Base-by-base conservation (phyloP, 1,140 invertebrate species). In the Heliconius hewitsoni region DNA sequence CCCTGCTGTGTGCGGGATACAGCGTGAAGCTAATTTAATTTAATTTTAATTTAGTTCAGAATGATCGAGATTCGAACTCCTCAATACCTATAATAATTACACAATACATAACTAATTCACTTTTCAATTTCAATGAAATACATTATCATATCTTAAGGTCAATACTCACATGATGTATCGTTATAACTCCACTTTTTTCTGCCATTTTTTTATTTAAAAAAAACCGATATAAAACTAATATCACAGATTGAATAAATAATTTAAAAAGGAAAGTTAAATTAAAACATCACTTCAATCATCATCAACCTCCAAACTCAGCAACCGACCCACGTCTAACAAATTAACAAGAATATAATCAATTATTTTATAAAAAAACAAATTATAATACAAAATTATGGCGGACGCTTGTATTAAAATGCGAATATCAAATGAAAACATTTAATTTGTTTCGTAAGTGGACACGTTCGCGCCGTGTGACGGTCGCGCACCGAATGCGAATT, bases 161-260 rank as follows among this genome's bases (percentile, higher is more conserved):
- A 77, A 74, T 34, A 90, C 87, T 90, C 79, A 91, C 91, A 42
- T 90, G 89, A 77, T 91, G 88, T 72, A 93, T 93, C 2, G 89
- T 91, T 18, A 93, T 91, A 72, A 93, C 86, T 73, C 89, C 90
- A 55, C 76, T 85, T 66, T 91, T 80, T 73, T 90, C 83, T 50
- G 84, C 72, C 88, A 91, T 91, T 77, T 85, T 81, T 78, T 80
- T 66, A 52, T 74, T 37, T 73, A 71, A 66, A 75, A 82, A 74
- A 72, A 76, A 81, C 80, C 80, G 23, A 83, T 76, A 75, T 80
- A 82, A 72, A 78, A 86, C 84, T 87, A 87, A 78, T 90, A 92
- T 92, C 89, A 92, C 90, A 92, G 90, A 73, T 91, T 92, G 85
- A 89, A 91, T 90, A 91, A 91, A 90, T 91, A 90, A 88, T 82